Percentiles rank a stretch among this genome's conserved stretches.
Conservation (phyloP, 2,888 invertebrate genomes). For the Esperia sulphurella region DNA sequence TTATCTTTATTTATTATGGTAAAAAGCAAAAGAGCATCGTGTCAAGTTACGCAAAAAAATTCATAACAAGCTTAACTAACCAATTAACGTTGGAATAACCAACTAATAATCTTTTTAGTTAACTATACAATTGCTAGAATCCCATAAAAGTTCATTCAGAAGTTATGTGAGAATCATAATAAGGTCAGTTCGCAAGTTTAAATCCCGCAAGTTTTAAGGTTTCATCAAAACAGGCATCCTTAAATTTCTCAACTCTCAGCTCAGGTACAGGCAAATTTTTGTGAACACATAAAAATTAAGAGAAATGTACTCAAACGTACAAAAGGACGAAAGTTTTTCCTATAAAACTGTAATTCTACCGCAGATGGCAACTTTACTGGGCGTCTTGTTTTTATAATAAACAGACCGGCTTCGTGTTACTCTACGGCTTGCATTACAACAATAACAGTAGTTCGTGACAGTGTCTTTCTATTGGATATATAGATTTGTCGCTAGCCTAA, state of each 20-base stretch:
- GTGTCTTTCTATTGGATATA: slow-evolving; percentile 10
- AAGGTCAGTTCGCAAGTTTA: no score
- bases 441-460: slow-evolving; percentile 34
- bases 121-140: no score
- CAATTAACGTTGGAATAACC: not conserved
- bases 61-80: not conserved
- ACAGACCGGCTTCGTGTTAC: slow-evolving; percentile 40
- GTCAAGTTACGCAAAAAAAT: slow-evolving; percentile 44
- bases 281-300: no score
- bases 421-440: slow-evolving; percentile 35
- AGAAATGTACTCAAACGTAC: not conserved
- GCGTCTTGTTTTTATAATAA: slow-evolving; percentile 45
- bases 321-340: not conserved
- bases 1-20: slow-evolving; percentile 55
- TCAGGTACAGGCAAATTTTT: no score
- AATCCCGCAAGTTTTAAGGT: no score
- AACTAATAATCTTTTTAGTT: no score
- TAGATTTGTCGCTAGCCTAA: slow-evolving; percentile 4
- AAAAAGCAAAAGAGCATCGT: slow-evolving; percentile 49
- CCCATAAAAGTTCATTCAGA: no score
- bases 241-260: no score
- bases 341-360: slow-evolving; percentile 4
- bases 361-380: slow-evolving; percentile 20
- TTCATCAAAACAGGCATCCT: no score
- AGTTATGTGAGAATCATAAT: no score